phyloP scores from a whole-genome alignment of 1,140 invertebrate genomes.

The Chrysomallon squamiferum region DNA sequence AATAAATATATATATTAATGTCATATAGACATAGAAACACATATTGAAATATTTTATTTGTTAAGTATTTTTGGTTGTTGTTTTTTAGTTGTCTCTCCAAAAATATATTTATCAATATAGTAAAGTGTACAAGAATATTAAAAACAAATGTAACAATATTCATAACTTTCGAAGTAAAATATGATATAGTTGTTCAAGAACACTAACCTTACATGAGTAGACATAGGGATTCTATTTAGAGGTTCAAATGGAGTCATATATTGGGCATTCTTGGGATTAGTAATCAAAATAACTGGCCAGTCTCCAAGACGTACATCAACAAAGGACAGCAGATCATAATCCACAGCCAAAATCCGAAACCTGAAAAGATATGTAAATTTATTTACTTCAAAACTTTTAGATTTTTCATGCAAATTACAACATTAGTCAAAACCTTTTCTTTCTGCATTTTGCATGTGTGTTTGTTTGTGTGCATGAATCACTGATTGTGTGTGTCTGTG shows the following conservation, averaged over 20 bases:
- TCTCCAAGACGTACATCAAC: constrained; percentile 75
- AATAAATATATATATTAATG: neutral
- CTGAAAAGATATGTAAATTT: constrained; percentile 65
- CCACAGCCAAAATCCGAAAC: constrained; percentile 82
- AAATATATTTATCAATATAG: neutral
- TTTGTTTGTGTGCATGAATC: no score
- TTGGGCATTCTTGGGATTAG: constrained; percentile 85
- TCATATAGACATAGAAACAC: neutral
- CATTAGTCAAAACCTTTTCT: no score
- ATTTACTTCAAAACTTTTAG: no score
- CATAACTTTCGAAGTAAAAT: no score
- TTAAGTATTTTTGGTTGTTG: neutral
- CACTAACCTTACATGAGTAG: constrained; percentile 78
- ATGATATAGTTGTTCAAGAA: no score
- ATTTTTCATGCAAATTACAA: no score
- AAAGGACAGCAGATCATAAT: constrained; percentile 91
- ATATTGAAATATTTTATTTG: neutral
- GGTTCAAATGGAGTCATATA: constrained; percentile 80
- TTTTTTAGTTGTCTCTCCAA: neutral
- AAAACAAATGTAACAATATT: neutral
- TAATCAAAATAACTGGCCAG: constrained; percentile 85
- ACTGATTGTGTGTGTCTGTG: no score
- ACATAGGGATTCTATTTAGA: constrained; percentile 71
- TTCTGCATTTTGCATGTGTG: no score
- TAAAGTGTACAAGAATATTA: neutral